Base-by-base conservation (phyloP, 2,797 vertebrate species). In the Heterohyrax brucei region DNA sequence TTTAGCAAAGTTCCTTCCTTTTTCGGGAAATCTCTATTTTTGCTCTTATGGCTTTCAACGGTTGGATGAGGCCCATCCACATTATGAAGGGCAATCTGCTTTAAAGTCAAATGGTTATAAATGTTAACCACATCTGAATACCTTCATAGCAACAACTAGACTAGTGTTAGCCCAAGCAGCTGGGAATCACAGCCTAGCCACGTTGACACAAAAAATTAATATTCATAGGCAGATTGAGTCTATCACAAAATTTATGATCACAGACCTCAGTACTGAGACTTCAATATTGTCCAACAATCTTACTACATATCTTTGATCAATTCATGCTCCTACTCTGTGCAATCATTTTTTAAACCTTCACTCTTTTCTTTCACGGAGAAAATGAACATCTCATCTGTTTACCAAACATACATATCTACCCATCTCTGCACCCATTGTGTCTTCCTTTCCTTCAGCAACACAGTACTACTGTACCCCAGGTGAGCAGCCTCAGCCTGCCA, bases 341-440 rank as follows among this genome's bases (percentile, higher is more conserved):
- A 76, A 80, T 61, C 64, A 59, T 83, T 90, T 56, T 59, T 19
- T n/a, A 87, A 86, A 95, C 7, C 5, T 76, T 77, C 33, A 76
- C 10, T 91, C n/a, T 80, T 75, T 53, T 91, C 22, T 88, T 96
- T 88, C 39, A 46, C 39, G 59, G 44, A 56, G 64, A 64, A 95
- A 88, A 64, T 30, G 85, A 88, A 91, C 64, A 73, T 16, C 72
- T 93, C 7, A 72, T 93, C 48, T 66, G 33, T 22, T 66, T 76
- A 53, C 22, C 62, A 73, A 72, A 81, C n/a, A 50, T n/a, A 70
- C 1, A 1, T 81, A 64, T 14, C 13, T 88, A 83, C 7, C 26
- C 46, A 70, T 39, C 7, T 77, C 24, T 59, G 30, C 22, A 72
- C 19, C 26, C 13, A 88, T 22, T 14, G 26, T 78, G 33, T 53